These are phyloP conservation scores for Cardiocondyla obscurior DNA, from an alignment of 1,140 invertebrate genomes.

Conservation along the genomic window DNA sequence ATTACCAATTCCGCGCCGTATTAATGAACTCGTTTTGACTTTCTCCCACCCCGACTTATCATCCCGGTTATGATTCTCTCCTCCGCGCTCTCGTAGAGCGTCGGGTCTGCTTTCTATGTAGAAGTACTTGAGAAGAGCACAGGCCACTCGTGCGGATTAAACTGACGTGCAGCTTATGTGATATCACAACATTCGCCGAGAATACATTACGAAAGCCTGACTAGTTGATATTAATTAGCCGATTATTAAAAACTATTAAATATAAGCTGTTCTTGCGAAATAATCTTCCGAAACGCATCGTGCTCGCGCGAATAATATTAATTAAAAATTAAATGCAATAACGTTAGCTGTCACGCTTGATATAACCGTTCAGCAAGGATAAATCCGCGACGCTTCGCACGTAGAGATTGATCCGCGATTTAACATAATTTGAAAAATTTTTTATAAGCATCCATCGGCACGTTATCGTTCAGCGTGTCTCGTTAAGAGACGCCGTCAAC, in stretches of 20 bases:
- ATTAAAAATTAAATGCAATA: constrained; percentile 16
- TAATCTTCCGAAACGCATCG: neutral
- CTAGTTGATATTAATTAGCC: constrained; percentile 37
- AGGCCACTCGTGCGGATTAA: constrained; percentile 9
- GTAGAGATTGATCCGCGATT: neutral
- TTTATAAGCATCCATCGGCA: neutral
- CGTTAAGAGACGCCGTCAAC: neutral
- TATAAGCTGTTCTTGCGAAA: neutral
- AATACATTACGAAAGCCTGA: constrained; percentile 15
- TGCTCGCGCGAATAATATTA: neutral
- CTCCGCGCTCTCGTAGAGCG: neutral
- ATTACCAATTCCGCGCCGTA: constrained; percentile 37
- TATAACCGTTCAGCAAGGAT: neutral
- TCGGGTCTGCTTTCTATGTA: neutral
- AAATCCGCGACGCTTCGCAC: neutral
- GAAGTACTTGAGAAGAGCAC: constrained; percentile 1
- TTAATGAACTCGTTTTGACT: constrained; percentile 48
- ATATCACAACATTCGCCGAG: neutral
- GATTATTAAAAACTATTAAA: neutral
- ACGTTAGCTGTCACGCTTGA: neutral
- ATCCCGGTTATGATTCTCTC: neutral
- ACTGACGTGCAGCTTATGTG: constrained; percentile 5
- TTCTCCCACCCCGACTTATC: constrained; percentile 4
- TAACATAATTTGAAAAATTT: constrained; percentile 6
- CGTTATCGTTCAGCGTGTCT: neutral